Evolutionary conservation across 1,140 invertebrate genomes (phyloP).

Genomic region (Venustaconcha ellipsiformis): DNA sequence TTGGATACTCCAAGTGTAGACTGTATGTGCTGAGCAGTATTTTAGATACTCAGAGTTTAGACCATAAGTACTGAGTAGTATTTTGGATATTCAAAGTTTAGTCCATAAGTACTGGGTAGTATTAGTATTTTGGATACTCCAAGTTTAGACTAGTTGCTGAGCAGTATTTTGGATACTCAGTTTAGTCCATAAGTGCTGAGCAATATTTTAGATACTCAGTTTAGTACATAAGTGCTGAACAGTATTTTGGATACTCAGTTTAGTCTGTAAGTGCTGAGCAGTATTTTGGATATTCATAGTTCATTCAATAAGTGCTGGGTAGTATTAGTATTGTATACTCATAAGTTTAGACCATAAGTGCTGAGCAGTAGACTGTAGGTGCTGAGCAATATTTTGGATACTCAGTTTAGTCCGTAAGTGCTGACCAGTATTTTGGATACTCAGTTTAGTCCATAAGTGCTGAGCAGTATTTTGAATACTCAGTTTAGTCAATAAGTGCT

Average conservation of each 20-base stretch:
- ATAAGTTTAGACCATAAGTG: constrained; percentile 72
- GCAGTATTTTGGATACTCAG: constrained; percentile 71
- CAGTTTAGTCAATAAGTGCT: constrained; percentile 72
- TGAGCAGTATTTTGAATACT: constrained; percentile 72
- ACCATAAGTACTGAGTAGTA: constrained; percentile 52
- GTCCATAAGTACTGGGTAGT: constrained; percentile 66
- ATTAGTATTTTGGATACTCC: not conserved
- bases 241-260: too few species aligned
- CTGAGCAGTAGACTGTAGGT: not conserved
- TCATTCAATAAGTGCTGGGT: constrained; percentile 69
- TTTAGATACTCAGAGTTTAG: constrained; percentile 71
- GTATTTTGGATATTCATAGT: constrained; percentile 74
- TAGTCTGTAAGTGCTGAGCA: too few species aligned
- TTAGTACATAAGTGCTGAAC: too few species aligned
- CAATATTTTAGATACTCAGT: too few species aligned
- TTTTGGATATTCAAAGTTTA: constrained; percentile 75
- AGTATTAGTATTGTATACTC: constrained; percentile 48
- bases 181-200: not conserved
- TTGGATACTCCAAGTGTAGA: not conserved
- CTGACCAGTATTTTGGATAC: too few species aligned
- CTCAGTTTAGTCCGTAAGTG: not conserved
- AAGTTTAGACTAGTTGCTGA: too few species aligned
- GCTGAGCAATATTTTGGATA: constrained; percentile 70
- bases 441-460: too few species aligned
- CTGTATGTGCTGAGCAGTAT: constrained; percentile 10